phyloP scores from a whole-genome alignment of 2,113 vertebrate species.

The Corvus hawaiiensis region DNA sequence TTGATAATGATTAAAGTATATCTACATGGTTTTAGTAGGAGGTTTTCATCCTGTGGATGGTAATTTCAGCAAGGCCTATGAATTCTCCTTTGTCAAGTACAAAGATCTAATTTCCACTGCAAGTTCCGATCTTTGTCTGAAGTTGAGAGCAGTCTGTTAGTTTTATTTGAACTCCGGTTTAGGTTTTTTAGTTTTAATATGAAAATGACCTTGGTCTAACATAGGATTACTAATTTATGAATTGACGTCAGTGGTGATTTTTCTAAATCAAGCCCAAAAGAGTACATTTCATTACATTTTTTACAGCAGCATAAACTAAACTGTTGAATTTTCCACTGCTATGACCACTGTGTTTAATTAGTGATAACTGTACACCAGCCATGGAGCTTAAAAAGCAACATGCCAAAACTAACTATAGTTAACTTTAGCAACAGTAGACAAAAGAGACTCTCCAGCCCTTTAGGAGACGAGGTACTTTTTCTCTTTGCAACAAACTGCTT shows the following conservation, averaged over 20 bases:
- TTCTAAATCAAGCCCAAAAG: conserved; percentile 46
- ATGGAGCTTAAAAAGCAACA: background rate
- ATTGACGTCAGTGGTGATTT: conserved; percentile 48
- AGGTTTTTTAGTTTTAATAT: conserved; percentile 13
- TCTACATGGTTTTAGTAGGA: background rate
- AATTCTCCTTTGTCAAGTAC: background rate
- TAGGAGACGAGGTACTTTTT: background rate
- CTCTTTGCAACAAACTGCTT: conserved; percentile 13
- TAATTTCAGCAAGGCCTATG: background rate
- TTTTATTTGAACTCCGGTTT: conserved; percentile 15
- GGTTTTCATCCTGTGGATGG: background rate
- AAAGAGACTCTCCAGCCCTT: conserved; percentile 24
- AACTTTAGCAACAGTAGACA: conserved; percentile 35
- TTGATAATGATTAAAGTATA: background rate
- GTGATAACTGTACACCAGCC: conserved; percentile 18
- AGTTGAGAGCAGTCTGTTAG: conserved; percentile 1
- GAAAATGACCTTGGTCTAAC: conserved; percentile 55
- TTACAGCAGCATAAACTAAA: conserved; percentile 49
- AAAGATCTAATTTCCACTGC: background rate
- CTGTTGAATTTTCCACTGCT: conserved; percentile 29
- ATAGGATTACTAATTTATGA: conserved; percentile 57
- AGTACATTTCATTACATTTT: conserved; percentile 49
- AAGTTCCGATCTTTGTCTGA: conserved; percentile 30
- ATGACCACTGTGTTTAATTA: conserved; percentile 51
- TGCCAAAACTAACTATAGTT: conserved; percentile 35